Evolutionary conservation across 2,888 invertebrate genomes (phyloP).

Genomic region (Chromoteleia sp.): DNA sequence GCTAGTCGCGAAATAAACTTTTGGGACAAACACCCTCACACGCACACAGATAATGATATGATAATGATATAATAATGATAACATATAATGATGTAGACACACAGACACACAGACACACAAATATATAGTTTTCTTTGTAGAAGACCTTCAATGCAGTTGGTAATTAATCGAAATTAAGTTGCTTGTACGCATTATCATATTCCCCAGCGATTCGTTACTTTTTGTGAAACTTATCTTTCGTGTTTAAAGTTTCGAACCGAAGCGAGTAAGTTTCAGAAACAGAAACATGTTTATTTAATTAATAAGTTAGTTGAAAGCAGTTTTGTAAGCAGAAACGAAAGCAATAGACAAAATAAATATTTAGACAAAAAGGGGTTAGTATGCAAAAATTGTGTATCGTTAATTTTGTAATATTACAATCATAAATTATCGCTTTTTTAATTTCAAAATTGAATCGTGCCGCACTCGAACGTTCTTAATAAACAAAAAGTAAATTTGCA

Average conservation of each 20-base stretch:
- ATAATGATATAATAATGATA: too few relatives aligned
- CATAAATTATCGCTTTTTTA: too few relatives aligned
- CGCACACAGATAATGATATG: too few relatives aligned
- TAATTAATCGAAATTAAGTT: slow-evolving; percentile 32
- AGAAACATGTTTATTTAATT: slow-evolving; percentile 37
- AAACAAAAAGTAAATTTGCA: too few relatives aligned
- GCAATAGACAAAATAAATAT: background rate
- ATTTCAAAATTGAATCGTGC: too few relatives aligned
- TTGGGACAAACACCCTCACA: too few relatives aligned
- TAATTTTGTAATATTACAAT: too few relatives aligned
- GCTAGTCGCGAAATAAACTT: too few relatives aligned
- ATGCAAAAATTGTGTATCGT: too few relatives aligned
- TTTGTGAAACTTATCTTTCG: slow-evolving; percentile 10
- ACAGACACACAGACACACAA: too few relatives aligned
- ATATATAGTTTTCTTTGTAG: background rate
- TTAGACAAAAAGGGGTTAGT: background rate
- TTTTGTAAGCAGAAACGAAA: background rate
- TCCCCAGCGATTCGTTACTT: slow-evolving; percentile 4
- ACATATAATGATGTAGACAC: too few relatives aligned
- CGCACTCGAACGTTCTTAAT: too few relatives aligned
- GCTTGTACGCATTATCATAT: slow-evolving; percentile 18
- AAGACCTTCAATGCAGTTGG: slow-evolving; percentile 11
- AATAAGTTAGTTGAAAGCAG: slow-evolving; percentile 3
- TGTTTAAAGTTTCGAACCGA: slow-evolving; percentile 23
- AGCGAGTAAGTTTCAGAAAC: slow-evolving; percentile 21